Conservation (phyloP, 2,113 vertebrate genomes). For the Actinemys pallida region DNA sequence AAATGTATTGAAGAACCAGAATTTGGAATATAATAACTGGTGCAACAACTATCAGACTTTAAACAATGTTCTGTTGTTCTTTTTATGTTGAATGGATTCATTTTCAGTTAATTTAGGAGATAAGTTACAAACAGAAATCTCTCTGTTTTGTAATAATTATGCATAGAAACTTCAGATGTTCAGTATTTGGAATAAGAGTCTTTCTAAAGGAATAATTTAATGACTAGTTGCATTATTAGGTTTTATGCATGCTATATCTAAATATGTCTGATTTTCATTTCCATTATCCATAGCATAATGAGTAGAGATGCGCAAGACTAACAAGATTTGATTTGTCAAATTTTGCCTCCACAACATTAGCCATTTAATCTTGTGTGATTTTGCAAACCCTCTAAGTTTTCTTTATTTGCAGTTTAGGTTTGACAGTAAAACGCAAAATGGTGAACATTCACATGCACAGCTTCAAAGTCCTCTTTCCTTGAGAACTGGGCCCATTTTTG, state of each 20-base stretch:
- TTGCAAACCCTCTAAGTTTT: background rate
- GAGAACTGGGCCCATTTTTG: background rate
- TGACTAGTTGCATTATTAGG: background rate
- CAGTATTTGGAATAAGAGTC: background rate
- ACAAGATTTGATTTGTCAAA: background rate
- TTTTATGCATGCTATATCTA: background rate
- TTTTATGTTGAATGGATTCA: background rate
- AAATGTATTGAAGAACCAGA: background rate
- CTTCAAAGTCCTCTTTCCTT: background rate
- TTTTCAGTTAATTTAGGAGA: background rate
- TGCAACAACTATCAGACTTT: background rate
- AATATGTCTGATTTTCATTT: background rate
- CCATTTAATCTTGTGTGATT: background rate
- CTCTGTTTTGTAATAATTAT: background rate
- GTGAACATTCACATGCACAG: background rate
- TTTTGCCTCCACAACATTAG: background rate
- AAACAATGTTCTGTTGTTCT: background rate
- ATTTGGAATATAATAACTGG: background rate
- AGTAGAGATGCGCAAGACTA: background rate
- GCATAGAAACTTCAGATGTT: background rate
- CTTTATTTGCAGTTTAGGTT: background rate
- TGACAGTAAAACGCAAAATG: background rate
- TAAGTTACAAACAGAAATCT: background rate
- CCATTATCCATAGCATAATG: background rate
- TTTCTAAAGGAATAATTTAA: background rate